Conservation (phyloP, 1,140 invertebrate species). For the Drosophila pandora region DNA sequence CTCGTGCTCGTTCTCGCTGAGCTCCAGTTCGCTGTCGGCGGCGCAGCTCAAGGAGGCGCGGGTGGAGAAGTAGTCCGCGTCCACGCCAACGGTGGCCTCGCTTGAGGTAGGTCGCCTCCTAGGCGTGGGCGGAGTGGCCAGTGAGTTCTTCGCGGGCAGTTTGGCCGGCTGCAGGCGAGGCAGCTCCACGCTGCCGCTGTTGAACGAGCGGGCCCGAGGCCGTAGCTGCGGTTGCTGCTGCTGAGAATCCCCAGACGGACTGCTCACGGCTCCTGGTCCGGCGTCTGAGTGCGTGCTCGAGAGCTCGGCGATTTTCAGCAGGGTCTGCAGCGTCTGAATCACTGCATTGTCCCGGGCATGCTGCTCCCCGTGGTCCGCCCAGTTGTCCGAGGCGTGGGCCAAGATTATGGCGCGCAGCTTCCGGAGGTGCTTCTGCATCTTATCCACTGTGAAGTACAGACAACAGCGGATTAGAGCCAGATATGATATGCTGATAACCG, state of each 20-base stretch:
- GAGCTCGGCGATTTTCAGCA: conserved; percentile 80
- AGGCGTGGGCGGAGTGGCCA: conserved; percentile 62
- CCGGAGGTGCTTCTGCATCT: conserved; percentile 80
- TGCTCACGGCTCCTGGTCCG: conserved; percentile 48
- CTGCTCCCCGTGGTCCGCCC: conserved; percentile 69
- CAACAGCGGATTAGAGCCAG: conserved; percentile 24
- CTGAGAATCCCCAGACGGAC: conserved; percentile 31
- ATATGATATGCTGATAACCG: conserved; percentile 20
- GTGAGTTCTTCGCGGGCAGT: conserved; percentile 62
- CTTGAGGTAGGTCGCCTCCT: conserved; percentile 54
- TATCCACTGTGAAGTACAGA: conserved; percentile 63
- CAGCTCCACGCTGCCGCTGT: conserved; percentile 63
- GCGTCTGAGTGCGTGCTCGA: conserved; percentile 63
- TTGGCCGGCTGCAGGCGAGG: conserved; percentile 61
- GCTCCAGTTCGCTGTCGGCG: conserved; percentile 77
- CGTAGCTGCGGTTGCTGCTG: conserved; percentile 22
- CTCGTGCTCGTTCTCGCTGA: conserved; percentile 77
- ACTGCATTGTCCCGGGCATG: conserved; percentile 74
- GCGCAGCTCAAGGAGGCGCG: conserved; percentile 68
- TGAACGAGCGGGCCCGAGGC: conserved; percentile 68
- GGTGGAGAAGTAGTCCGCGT: conserved; percentile 76
- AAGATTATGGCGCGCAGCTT: conserved; percentile 74
- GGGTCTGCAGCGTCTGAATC: conserved; percentile 74
- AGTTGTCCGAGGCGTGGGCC: conserved; percentile 59
- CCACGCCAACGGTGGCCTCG: conserved; percentile 53